Evolutionary conservation across 2,113 vertebrate genomes (phyloP), one percentile per base, ranked within the genome.

Genomic region (Pomatorhinus ruficollis): DNA sequence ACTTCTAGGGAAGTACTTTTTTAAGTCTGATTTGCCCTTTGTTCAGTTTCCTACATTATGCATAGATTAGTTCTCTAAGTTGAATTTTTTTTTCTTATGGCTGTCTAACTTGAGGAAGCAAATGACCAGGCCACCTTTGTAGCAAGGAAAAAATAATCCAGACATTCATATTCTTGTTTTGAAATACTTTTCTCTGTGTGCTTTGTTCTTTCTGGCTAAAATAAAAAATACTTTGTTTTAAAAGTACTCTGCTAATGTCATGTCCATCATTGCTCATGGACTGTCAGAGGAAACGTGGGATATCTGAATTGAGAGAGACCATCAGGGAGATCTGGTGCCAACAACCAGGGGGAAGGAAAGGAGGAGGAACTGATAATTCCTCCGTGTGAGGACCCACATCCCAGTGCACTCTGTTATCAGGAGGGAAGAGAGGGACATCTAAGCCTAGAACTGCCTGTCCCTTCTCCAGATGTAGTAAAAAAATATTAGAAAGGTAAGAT

Each of bases 121-220:
- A 17, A 5, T 64, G 15, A 71, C 53, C 28, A 59, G n/a, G 30
- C 9, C 21, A 59, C 11, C 10, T 83, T 53, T 60, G 37, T 30
- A 74, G 16, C 10, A 63, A 87, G 27, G 14, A 35, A 63, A 63
- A 56, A 85, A 42, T 61, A 87, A 80, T 50, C 11, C 27, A 61
- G 54, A 27, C n/a, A 28, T 66, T 80, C 5, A 13, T 52, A 11
- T 74, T 65, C 25, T 68, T 54, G 23, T 39, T 82, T 53, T 64
- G 6, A 82, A 82, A 44, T 44, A 2, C 5, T 87, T 81, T 75
- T 66, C 33, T 74, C 25, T 45, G 5, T 3, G 1, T 66, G 28
- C 23, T 75, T 93, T 63, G 23, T 54, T 93, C 30, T 53, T 82
- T 71, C 57, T 95, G n/a, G 20, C 9, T 89, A 61, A 93, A 93